Conservation (phyloP, 2,888 invertebrate genomes). For the Drepanosiphum platanoidis region DNA sequence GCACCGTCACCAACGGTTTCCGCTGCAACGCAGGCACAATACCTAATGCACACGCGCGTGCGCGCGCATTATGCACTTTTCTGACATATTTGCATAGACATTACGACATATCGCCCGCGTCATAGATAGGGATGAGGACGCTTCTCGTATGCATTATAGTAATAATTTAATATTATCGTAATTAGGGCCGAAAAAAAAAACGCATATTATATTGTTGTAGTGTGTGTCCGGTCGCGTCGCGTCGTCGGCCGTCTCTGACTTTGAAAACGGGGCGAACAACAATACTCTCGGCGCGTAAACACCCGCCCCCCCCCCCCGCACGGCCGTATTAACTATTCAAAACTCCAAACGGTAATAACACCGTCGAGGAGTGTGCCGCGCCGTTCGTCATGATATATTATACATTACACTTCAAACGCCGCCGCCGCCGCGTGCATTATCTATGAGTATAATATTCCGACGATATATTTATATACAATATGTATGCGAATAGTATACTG, state of each 20-base stretch:
- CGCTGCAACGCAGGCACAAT: too few species aligned
- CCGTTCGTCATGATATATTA: too few species aligned
- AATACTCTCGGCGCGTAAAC: neutral
- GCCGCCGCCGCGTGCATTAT: neutral
- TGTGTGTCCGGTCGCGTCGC: neutral
- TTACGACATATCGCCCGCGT: too few species aligned
- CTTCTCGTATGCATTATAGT: too few species aligned
- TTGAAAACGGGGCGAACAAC: neutral
- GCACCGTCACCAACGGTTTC: too few species aligned
- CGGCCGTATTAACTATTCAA: conserved; percentile 16
- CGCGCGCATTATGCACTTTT: too few species aligned
- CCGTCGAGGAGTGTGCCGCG: neutral
- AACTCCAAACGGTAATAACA: conserved; percentile 3
- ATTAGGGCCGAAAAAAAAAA: too few species aligned
- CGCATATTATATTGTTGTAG: neutral
- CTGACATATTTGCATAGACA: too few species aligned
- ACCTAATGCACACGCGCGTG: too few species aligned
- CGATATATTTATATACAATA: neutral
- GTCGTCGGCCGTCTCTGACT: neutral
- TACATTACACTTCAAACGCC: neutral
- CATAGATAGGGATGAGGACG: too few species aligned
- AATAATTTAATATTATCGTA: too few species aligned
- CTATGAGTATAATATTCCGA: neutral
- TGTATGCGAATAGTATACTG: neutral
- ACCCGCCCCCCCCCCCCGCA: neutral